Evolutionary conservation across 1,140 invertebrate species (phyloP).

Genomic region (Temnothorax curvispinosus): DNA sequence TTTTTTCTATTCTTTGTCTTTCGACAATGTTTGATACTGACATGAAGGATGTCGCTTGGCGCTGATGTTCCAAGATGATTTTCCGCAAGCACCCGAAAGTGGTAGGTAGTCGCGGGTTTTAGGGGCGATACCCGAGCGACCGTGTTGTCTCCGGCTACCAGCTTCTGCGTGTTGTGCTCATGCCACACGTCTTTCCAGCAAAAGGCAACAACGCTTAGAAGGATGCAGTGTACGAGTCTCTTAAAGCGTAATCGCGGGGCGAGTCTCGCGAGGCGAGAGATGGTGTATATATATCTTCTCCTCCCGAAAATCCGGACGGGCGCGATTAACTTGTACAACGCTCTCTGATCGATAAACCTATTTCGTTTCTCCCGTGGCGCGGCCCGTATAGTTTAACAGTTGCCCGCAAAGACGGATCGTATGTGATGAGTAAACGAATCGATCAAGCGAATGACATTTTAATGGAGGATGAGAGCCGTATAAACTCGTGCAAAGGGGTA

Average conservation of each 20-base stretch:
- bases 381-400: constrained; percentile 16
- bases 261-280: constrained; percentile 53
- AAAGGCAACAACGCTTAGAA: constrained; percentile 75
- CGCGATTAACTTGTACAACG: constrained; percentile 4
- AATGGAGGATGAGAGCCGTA: constrained; percentile 19
- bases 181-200: constrained; percentile 86
- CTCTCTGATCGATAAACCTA: not conserved
- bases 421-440: constrained; percentile 41
- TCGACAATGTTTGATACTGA: constrained; percentile 82
- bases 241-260: constrained; percentile 42
- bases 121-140: constrained; percentile 86
- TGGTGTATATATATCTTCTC: no score
- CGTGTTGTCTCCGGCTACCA: constrained; percentile 87
- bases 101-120: constrained; percentile 89
- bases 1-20: constrained; percentile 19
- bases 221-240: constrained; percentile 47
- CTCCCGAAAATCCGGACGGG: constrained; percentile 3
- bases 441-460: constrained; percentile 48
- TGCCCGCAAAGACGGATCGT: constrained; percentile 29
- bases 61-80: constrained; percentile 89
- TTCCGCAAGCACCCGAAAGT: constrained; percentile 89
- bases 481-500: not conserved
- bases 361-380: constrained; percentile 14
- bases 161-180: constrained; percentile 86
- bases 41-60: constrained; percentile 88